Percentiles rank a stretch among this genome's conserved stretches.
Evolutionary conservation across 2,888 invertebrate genomes (phyloP).

Genomic region (Drosophila antonietae): DNA sequence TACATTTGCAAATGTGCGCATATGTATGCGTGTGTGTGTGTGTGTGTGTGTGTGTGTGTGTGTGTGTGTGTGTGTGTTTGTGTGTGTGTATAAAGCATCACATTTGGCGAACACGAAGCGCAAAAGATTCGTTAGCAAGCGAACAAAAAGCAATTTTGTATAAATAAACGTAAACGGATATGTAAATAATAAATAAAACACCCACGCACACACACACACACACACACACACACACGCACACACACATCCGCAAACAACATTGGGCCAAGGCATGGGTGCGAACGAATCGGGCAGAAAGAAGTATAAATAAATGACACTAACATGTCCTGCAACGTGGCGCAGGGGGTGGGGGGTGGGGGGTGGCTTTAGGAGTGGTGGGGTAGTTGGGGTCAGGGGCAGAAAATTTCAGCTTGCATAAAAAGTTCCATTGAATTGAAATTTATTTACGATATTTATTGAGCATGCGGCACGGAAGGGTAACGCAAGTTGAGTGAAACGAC

Average conservation of each 20-base stretch:
- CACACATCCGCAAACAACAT: conserved; percentile 1
- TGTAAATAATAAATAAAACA: conserved; percentile 67
- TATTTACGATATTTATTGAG: conserved; percentile 66
- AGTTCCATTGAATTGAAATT: conserved; percentile 61
- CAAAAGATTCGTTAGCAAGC: conserved; percentile 52
- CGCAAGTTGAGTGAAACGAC: conserved; percentile 8
- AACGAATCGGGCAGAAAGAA: conserved; percentile 6
- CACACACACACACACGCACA: conserved; percentile 27
- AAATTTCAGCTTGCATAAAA: conserved; percentile 45
- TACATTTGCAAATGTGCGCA: conserved; percentile 8
- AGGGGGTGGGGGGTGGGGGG: background rate
- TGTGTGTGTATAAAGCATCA: conserved; percentile 23
- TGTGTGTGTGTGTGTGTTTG: background rate
- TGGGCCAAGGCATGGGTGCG: conserved; percentile 12
- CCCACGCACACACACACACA: conserved; percentile 22
- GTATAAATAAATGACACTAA: conserved; percentile 39
- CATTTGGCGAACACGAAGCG: conserved; percentile 43
- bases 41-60: background rate
- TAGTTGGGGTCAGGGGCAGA: background rate
- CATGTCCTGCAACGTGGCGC: conserved; percentile 3
- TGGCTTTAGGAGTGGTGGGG: too few relatives aligned
- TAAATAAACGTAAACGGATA: conserved; percentile 68
- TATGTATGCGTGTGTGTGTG: background rate
- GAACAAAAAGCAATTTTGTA: conserved; percentile 64
- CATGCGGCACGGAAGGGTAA: conserved; percentile 20